phyloP scores from a whole-genome alignment of 1,140 invertebrate species.

The Olivierus martensii region DNA sequence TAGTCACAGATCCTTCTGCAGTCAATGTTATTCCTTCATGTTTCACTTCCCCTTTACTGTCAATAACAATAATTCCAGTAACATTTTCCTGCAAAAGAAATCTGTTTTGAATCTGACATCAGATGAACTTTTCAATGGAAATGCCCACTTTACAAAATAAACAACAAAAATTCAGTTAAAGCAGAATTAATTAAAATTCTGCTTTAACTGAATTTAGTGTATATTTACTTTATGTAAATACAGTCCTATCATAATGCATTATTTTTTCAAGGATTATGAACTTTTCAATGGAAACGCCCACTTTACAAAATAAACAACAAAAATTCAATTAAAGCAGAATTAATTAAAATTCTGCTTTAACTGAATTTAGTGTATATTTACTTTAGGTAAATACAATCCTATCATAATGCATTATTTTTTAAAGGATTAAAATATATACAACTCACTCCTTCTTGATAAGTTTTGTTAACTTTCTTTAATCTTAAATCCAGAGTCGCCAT shows the following conservation, averaged over 20 bases:
- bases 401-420: neutral
- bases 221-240: neutral
- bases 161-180: neutral
- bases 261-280: neutral
- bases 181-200: neutral
- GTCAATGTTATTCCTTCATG: constrained; percentile 79
- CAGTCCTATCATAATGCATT: neutral
- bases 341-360: too few relatives aligned
- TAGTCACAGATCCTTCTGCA: constrained; percentile 75
- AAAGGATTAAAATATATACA: constrained; percentile 7
- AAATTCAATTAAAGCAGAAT: too few relatives aligned
- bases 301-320: too few relatives aligned
- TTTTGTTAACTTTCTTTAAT: constrained; percentile 66
- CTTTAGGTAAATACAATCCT: neutral
- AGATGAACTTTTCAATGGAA: too few relatives aligned
- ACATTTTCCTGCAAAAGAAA: constrained; percentile 52
- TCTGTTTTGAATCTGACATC: neutral
- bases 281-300: neutral
- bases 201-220: neutral
- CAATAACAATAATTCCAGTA: constrained; percentile 61
- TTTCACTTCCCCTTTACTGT: constrained; percentile 60
- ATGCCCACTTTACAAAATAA: neutral
- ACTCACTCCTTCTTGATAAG: constrained; percentile 66
- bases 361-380: too few relatives aligned
- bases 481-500: constrained; percentile 43